Evolutionary conservation across 2,113 vertebrate genomes (phyloP), one percentile per base, ranked within the genome.

Genomic region (Brachyhypopomus gauderio): DNA sequence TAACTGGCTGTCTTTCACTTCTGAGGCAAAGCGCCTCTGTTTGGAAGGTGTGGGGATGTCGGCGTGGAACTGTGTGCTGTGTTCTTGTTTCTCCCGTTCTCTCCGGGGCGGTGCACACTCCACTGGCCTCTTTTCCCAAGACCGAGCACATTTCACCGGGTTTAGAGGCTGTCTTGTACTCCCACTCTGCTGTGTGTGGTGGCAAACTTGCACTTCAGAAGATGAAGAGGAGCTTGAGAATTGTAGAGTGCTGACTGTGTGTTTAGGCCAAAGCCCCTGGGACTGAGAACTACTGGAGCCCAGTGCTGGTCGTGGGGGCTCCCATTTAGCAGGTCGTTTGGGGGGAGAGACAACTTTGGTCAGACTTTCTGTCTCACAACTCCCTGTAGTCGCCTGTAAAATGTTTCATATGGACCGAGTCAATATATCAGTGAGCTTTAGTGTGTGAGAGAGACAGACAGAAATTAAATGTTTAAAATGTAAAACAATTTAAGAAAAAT

Each of bases 271-370:
- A 9, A 23, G 20, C 67, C 79, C 55, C 16, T 41, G 48, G 11
- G 60, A 52, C 45, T 17, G 36, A 45, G 52, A 25, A 11, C 48
- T 45, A 16, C 48, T 70, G 16, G 19, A 38, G 58, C 34, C 36
- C 25, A 86, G 82, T 25, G 84, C 86, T 20, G 64, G 73, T 48
- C 0, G 67, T 41, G 87, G 85, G 19, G 85, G 81, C 34, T 88
- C 34, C 88, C 88, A 90, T 70, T 87, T 91, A 60, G 8, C 59
- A 56, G 2, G 36, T 48, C 0, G 1, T 52, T 72, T 84, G 7
- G 41, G 5, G 6, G 6, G 19, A 45, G 45, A 25, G 48, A 27
- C 41, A 64, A 27, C 17, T 36, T 73, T 41, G 34, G 12, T n/a
- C 16, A 38, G 14, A 23, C 19, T n/a, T n/a, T 14, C 55, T 45